These are phyloP conservation scores for Pseudonaja textilis DNA, from an alignment of 2,113 vertebrate species.

Conservation along the genomic window DNA sequence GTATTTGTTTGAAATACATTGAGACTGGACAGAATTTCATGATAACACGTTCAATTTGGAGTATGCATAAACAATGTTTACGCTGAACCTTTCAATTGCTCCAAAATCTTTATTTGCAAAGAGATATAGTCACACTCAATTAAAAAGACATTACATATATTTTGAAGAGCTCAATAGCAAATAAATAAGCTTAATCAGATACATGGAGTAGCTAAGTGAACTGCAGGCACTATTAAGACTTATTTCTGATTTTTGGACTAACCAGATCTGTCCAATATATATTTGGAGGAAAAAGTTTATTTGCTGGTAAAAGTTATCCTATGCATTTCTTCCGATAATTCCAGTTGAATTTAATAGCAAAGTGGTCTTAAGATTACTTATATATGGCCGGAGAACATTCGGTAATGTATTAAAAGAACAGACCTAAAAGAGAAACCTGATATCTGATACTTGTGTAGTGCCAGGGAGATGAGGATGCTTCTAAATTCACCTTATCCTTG, in stretches of 20 bases:
- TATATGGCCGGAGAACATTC: not conserved
- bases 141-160: not conserved
- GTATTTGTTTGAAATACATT: not conserved
- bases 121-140: not conserved
- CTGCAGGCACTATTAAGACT: not conserved
- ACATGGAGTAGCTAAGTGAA: not conserved
- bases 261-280: not conserved
- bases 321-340: not conserved
- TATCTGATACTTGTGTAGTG: not conserved
- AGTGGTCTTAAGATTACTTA: not conserved
- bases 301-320: not conserved
- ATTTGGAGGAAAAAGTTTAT: not conserved
- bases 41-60: not conserved
- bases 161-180: not conserved
- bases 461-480: not conserved
- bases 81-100: not conserved
- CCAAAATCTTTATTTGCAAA: not conserved
- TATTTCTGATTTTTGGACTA: not conserved
- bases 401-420: not conserved
- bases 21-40: not conserved
- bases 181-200: not conserved
- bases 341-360: not conserved
- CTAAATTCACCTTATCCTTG: not conserved
- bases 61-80: not conserved
- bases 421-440: not conserved